A percentile compares a stretch with the other conserved stretches of the same genome.
phyloP scores from a whole-genome alignment of 2,113 vertebrate species.

The Takifugu bimaculatus region DNA sequence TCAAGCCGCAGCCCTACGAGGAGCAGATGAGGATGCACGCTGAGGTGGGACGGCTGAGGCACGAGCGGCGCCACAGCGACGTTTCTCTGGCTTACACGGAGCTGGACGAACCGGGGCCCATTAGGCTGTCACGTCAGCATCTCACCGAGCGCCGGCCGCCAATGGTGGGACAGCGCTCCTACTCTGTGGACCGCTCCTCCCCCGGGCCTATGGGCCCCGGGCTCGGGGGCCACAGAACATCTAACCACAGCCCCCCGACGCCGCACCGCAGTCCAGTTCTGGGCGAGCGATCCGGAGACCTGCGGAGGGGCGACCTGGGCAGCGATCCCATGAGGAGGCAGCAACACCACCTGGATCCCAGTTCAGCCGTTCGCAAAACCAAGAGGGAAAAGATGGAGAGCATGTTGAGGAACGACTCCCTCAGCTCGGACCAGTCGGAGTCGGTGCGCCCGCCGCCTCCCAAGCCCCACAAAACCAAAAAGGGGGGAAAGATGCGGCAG shows the following conservation, averaged over 20 bases:
- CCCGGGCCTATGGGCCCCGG: constrained; percentile 82
- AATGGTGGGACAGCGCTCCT: constrained; percentile 88
- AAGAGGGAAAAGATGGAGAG: constrained; percentile 98
- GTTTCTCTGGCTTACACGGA: constrained; percentile 94
- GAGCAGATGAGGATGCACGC: constrained; percentile 99
- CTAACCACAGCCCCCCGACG: constrained; percentile 89
- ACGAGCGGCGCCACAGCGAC: constrained; percentile 94
- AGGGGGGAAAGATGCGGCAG: constrained; percentile 96
- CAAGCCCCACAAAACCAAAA: constrained; percentile 96
- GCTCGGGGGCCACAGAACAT: constrained; percentile 84
- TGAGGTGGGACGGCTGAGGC: constrained; percentile 90
- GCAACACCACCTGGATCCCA: constrained; percentile 89
- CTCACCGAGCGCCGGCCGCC: constrained; percentile 85
- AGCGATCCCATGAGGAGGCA: constrained; percentile 66
- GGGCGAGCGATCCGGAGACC: constrained; percentile 79
- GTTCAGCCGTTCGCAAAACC: constrained; percentile 88
- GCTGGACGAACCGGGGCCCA: constrained; percentile 85
- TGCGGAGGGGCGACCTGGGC: constrained; percentile 78
- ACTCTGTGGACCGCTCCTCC: constrained; percentile 92
- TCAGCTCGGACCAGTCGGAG: constrained; percentile 98
- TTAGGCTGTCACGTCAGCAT: constrained; percentile 83
- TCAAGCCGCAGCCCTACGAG: constrained; percentile 95
- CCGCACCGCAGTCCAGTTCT: constrained; percentile 89
- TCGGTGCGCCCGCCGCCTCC: constrained; percentile 94
- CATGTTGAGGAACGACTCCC: constrained; percentile 96